phyloP scores from a whole-genome alignment of 2,113 vertebrate genomes.

The Noturus placidus region DNA sequence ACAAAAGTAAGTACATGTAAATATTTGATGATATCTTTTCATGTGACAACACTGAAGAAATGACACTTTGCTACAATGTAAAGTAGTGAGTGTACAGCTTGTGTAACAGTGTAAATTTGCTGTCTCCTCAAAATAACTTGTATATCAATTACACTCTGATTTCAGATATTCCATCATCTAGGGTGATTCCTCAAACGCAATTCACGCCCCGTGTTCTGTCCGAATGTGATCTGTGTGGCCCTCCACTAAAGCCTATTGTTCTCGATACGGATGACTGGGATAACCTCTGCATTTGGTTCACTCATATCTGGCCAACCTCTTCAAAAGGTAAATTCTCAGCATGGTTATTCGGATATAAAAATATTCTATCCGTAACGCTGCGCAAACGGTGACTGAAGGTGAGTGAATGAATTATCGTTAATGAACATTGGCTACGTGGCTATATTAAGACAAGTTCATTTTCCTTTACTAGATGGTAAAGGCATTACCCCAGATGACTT shows the following conservation, averaged over 20 bases:
- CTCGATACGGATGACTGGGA: conserved; percentile 64
- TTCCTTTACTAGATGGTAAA: conserved; percentile 15
- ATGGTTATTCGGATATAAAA: neutral
- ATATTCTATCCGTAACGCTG: neutral
- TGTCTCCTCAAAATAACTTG: too few relatives aligned
- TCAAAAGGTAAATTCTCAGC: conserved; percentile 47
- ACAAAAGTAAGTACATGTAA: too few relatives aligned
- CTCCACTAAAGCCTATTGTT: conserved; percentile 63
- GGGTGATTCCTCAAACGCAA: neutral
- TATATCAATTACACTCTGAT: conserved; percentile 12
- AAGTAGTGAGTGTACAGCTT: too few relatives aligned
- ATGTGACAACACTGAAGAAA: too few relatives aligned
- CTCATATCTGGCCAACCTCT: conserved; percentile 61
- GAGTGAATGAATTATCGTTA: neutral
- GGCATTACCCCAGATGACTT: conserved; percentile 67
- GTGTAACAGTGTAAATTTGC: too few relatives aligned
- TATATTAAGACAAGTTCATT: neutral
- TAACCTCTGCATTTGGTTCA: conserved; percentile 66
- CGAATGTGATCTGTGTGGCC: conserved; percentile 60
- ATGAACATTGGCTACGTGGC: too few relatives aligned
- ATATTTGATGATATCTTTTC: too few relatives aligned
- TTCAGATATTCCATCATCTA: conserved; percentile 55
- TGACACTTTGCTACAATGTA: too few relatives aligned
- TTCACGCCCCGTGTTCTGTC: conserved; percentile 35
- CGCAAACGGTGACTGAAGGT: too few relatives aligned